A percentile compares a stretch with the other conserved stretches of the same genome.
Evolutionary conservation across 1,140 invertebrate species (phyloP).

Genomic region (Tetragnatha versicolor): DNA sequence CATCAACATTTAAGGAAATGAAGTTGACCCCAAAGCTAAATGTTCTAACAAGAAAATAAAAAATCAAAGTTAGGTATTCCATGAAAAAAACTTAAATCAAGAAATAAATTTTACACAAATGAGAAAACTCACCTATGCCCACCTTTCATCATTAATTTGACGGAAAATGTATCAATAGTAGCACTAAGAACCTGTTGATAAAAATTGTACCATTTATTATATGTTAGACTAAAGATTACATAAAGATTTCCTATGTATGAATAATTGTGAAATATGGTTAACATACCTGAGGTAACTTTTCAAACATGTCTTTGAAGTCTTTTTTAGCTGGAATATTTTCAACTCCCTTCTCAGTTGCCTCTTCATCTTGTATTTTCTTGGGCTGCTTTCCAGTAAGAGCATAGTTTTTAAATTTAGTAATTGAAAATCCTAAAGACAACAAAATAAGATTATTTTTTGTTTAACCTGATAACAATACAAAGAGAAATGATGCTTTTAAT

Average conservation of each 20-base stretch:
- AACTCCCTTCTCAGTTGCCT: too few species aligned
- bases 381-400: constrained; percentile 16
- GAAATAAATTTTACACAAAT: not conserved
- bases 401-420: constrained; percentile 43
- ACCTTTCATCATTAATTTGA: constrained; percentile 54
- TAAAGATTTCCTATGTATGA: too few species aligned
- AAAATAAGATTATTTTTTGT: not conserved
- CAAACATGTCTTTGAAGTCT: not conserved
- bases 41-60: constrained; percentile 27
- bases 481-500: too few species aligned
- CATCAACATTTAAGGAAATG: constrained; percentile 18
- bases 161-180: constrained; percentile 38
- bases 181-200: too few species aligned
- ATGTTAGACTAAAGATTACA: too few species aligned
- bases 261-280: too few species aligned
- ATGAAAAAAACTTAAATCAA: not conserved
- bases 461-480: too few species aligned
- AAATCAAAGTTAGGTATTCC: not conserved
- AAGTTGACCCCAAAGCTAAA: constrained; percentile 42
- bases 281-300: not conserved
- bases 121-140: constrained; percentile 44
- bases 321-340: not conserved
- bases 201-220: too few species aligned
- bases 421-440: constrained; percentile 26
- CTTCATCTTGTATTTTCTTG: not conserved